phyloP scores from a whole-genome alignment of 1,140 invertebrate genomes.

The Drosophila sproati region DNA sequence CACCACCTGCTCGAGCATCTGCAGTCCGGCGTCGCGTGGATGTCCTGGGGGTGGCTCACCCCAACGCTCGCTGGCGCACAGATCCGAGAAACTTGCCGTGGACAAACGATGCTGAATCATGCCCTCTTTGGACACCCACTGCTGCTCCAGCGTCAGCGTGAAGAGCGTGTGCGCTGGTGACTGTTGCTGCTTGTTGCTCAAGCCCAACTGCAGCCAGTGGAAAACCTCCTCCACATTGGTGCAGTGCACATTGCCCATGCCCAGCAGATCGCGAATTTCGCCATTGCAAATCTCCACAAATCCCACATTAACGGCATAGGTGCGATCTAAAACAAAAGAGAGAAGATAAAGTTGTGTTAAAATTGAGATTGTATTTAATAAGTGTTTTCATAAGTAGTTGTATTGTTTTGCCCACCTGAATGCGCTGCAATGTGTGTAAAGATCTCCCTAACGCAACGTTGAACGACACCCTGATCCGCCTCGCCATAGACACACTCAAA shows the following conservation, averaged over 20 bases:
- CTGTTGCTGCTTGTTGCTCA: constrained; percentile 70
- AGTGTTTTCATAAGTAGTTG: neutral
- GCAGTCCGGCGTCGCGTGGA: constrained; percentile 85
- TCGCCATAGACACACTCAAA: constrained; percentile 89
- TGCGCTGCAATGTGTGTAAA: constrained; percentile 88
- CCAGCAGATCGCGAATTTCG: constrained; percentile 86
- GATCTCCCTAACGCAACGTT: constrained; percentile 90
- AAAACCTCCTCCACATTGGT: constrained; percentile 86
- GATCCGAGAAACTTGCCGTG: constrained; percentile 89
- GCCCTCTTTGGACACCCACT: constrained; percentile 86
- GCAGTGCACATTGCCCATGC: constrained; percentile 86
- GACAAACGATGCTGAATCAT: constrained; percentile 86
- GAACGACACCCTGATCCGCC: constrained; percentile 91
- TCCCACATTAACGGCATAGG: constrained; percentile 87
- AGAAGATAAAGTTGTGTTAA: neutral
- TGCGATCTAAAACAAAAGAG: constrained; percentile 84
- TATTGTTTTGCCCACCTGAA: constrained; percentile 60
- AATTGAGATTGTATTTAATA: neutral
- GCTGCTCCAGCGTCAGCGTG: constrained; percentile 89
- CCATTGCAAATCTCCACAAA: constrained; percentile 88
- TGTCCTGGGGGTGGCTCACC: constrained; percentile 84
- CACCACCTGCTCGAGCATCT: constrained; percentile 87
- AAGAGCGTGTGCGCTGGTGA: constrained; percentile 86
- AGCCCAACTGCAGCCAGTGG: constrained; percentile 86
- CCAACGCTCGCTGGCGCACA: constrained; percentile 87